phyloP scores from a whole-genome alignment of 2,113 vertebrate species.

The Octodon degus region DNA sequence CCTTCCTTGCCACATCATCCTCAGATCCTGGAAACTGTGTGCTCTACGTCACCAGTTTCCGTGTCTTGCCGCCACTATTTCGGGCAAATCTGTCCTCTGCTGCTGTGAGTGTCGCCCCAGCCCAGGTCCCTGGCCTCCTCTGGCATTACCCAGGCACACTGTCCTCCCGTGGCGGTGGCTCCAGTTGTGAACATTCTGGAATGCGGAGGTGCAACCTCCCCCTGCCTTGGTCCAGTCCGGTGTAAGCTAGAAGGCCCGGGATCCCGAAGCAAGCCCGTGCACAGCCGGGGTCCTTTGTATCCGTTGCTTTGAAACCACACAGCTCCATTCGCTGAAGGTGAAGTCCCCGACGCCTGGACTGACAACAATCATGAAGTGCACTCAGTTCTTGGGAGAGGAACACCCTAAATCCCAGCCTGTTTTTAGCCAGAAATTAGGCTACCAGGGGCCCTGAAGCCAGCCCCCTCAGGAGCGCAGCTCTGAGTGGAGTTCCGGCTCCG shows the following conservation, averaged over 20 bases:
- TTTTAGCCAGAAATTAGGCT: background rate
- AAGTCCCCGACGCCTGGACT: background rate
- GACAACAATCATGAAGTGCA: background rate
- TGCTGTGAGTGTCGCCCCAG: background rate
- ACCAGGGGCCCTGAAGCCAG: background rate
- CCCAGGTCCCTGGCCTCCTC: background rate
- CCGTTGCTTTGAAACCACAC: no score
- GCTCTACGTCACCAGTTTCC: no score
- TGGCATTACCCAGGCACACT: background rate
- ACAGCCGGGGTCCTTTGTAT: background rate
- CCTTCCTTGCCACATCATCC: no score
- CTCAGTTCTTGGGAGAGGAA: background rate
- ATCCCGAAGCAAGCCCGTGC: background rate
- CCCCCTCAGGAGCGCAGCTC: background rate
- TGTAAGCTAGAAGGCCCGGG: background rate
- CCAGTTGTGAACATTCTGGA: background rate
- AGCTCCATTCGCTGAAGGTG: background rate
- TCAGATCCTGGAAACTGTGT: no score
- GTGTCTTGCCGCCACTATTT: background rate
- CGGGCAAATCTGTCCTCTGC: no score
- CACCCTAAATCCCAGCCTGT: background rate
- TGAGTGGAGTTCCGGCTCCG: background rate
- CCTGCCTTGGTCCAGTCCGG: background rate
- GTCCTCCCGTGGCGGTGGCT: fast-evolving
- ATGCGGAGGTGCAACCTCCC: background rate